Percentiles rank a stretch among this genome's conserved stretches.
Evolutionary conservation across 2,797 vertebrate genomes (phyloP).

Genomic region (Scomberomorus guttatus): DNA sequence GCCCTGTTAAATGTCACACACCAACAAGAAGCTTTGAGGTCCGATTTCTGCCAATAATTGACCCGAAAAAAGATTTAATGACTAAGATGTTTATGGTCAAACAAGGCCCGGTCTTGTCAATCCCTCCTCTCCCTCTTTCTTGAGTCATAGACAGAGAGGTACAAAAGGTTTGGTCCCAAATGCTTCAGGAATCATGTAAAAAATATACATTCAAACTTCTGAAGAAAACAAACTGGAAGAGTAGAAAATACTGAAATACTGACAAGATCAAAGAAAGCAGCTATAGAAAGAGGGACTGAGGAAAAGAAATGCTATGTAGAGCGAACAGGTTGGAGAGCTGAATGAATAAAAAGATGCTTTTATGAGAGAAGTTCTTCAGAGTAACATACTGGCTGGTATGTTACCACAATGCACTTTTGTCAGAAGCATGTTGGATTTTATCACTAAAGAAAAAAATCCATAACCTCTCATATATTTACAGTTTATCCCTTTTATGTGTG

Average conservation of each 20-base stretch:
- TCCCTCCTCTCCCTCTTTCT: slow-evolving; percentile 52
- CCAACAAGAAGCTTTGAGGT: slow-evolving; percentile 39
- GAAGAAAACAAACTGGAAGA: slow-evolving; percentile 86
- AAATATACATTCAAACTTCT: slow-evolving; percentile 95
- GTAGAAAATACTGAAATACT: slow-evolving; percentile 60
- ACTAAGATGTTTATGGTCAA: slow-evolving; percentile 53
- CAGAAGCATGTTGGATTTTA: slow-evolving; percentile 82
- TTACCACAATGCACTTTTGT: slow-evolving; percentile 91
- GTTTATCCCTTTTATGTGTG: slow-evolving; percentile 42
- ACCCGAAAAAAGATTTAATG: slow-evolving; percentile 49
- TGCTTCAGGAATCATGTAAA: slow-evolving; percentile 87
- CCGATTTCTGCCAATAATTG: slow-evolving; percentile 30
- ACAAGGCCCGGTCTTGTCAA: slow-evolving; percentile 49
- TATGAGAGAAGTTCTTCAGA: slow-evolving; percentile 60
- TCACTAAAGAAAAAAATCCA: slow-evolving; percentile 56
- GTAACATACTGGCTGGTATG: slow-evolving; percentile 76
- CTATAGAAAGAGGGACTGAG: slow-evolving; percentile 39
- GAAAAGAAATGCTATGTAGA: slow-evolving; percentile 21
- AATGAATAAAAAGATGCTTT: slow-evolving; percentile 51
- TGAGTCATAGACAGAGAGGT: slow-evolving; percentile 67
- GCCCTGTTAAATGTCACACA: slow-evolving; percentile 50
- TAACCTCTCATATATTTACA: slow-evolving; percentile 71
- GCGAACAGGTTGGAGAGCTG: slow-evolving; percentile 15
- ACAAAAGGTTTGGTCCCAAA: slow-evolving; percentile 91
- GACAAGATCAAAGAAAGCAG: slow-evolving; percentile 36